Percentiles rank a stretch among this genome's conserved stretches.
Evolutionary conservation across 1,140 invertebrate genomes (phyloP).

Genomic region (Drosophila obscura): DNA sequence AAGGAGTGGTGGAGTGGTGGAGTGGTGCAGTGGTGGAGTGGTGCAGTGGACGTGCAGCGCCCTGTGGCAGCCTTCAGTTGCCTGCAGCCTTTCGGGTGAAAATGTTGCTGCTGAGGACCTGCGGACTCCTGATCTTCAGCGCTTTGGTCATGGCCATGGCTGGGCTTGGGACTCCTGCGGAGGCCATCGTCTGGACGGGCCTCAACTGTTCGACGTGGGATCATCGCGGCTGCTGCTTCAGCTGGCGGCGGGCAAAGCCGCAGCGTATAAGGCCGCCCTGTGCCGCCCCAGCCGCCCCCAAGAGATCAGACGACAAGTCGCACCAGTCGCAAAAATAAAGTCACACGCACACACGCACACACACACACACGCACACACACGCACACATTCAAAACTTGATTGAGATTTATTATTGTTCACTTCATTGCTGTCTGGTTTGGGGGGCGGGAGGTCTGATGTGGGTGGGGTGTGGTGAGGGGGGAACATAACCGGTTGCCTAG

Average conservation of each 20-base stretch:
- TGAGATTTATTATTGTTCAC: constrained; percentile 13
- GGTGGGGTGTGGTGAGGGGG: background rate
- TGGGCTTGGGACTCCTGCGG: background rate
- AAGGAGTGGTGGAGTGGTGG: background rate
- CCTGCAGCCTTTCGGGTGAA: background rate
- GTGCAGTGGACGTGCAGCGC: too few relatives aligned
- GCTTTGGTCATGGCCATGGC: background rate
- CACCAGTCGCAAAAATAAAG: too few relatives aligned
- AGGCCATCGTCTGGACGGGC: constrained; percentile 21
- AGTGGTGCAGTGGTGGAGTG: background rate
- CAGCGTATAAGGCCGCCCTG: constrained; percentile 14
- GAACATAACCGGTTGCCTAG: constrained; percentile 21
- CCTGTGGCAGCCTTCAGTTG: constrained; percentile 10
- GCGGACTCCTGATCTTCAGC: constrained; percentile 7
- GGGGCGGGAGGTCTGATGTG: background rate
- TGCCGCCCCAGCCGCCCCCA: background rate
- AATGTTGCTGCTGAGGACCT: constrained; percentile 30
- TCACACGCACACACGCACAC: constrained; percentile 22
- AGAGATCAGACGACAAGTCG: too few relatives aligned
- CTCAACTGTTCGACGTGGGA: constrained; percentile 3
- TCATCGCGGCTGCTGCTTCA: constrained; percentile 28
- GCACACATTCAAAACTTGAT: constrained; percentile 18
- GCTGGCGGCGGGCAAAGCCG: background rate
- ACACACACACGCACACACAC: constrained; percentile 11
- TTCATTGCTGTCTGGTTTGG: too few relatives aligned